Conservation (phyloP, 2,888 invertebrate species). For the Diaphora mendica region DNA sequence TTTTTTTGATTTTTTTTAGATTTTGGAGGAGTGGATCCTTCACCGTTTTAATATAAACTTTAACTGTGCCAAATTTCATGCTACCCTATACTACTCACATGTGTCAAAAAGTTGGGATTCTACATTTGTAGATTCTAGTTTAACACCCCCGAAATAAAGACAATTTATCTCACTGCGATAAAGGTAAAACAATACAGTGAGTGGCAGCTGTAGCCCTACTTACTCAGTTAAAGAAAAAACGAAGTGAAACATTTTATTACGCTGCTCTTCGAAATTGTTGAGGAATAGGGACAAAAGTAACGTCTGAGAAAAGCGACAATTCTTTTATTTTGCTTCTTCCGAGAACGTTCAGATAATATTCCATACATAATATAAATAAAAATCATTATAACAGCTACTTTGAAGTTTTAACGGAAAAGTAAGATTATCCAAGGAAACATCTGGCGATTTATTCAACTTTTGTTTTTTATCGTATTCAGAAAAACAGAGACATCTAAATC, state of each 20-base stretch:
- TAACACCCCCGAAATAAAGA: not conserved
- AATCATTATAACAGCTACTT: conserved; percentile 29
- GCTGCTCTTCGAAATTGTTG: conserved; percentile 29
- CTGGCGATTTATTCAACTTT: not conserved
- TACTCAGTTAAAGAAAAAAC: conserved; percentile 20
- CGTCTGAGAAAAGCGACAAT: conserved; percentile 17
- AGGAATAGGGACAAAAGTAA: conserved; percentile 38
- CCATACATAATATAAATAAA: conserved; percentile 35
- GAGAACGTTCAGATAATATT: conserved; percentile 27
- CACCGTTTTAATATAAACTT: no score
- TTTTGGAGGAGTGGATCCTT: no score
- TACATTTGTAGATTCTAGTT: not conserved
- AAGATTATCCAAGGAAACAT: not conserved
- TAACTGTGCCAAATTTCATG: no score
- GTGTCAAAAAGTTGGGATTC: not conserved
- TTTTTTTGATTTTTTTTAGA: no score
- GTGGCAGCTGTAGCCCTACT: conserved; percentile 15
- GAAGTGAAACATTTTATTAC: conserved; percentile 35
- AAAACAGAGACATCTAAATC: not conserved
- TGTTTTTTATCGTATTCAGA: not conserved
- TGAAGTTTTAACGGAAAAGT: conserved; percentile 13
- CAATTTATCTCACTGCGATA: not conserved
- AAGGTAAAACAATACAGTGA: conserved; percentile 10
- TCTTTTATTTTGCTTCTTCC: conserved; percentile 13
- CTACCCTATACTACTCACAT: no score